Percentiles rank a stretch among this genome's conserved stretches.
Conservation (phyloP, 2,888 invertebrate genomes). For the Lepidocyrtinus sp. region DNA sequence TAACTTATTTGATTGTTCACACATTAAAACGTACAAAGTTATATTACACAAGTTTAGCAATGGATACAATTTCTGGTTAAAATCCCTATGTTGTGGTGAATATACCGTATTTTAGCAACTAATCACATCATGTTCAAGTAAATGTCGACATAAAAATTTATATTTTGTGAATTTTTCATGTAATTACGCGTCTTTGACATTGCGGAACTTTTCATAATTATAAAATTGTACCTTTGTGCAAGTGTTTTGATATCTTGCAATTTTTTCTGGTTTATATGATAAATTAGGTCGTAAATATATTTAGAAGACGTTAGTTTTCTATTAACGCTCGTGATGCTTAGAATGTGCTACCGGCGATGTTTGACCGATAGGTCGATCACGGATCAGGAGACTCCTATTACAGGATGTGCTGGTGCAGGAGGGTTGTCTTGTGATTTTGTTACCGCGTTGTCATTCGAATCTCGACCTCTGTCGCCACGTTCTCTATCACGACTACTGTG, state of each 20-base stretch:
- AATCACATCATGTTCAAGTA: constrained; percentile 52
- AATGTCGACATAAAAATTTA: constrained; percentile 40
- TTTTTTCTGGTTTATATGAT: constrained; percentile 7
- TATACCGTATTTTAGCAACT: constrained; percentile 14
- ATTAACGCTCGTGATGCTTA: too few species aligned
- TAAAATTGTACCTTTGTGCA: constrained; percentile 46
- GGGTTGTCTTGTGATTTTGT: constrained; percentile 47
- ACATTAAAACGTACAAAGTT: constrained; percentile 55
- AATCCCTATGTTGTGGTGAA: not conserved
- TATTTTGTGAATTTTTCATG: not conserved
- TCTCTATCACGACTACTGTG: constrained; percentile 44
- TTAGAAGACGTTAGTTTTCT: not conserved
- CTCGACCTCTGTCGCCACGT: constrained; percentile 38
- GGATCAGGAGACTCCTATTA: constrained; percentile 62
- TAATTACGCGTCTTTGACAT: constrained; percentile 37
- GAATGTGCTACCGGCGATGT: constrained; percentile 56
- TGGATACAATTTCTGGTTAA: not conserved
- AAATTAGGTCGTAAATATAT: constrained; percentile 1
- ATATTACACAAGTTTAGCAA: not conserved
- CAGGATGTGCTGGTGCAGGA: constrained; percentile 50
- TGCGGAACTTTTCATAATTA: constrained; percentile 22
- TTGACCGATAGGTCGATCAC: constrained; percentile 61
- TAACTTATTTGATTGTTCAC: constrained; percentile 53
- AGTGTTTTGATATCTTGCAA: too few species aligned
- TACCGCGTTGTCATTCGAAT: constrained; percentile 46